Evolutionary conservation across 2,888 invertebrate species (phyloP).

Genomic region (Lacanobia oleracea): DNA sequence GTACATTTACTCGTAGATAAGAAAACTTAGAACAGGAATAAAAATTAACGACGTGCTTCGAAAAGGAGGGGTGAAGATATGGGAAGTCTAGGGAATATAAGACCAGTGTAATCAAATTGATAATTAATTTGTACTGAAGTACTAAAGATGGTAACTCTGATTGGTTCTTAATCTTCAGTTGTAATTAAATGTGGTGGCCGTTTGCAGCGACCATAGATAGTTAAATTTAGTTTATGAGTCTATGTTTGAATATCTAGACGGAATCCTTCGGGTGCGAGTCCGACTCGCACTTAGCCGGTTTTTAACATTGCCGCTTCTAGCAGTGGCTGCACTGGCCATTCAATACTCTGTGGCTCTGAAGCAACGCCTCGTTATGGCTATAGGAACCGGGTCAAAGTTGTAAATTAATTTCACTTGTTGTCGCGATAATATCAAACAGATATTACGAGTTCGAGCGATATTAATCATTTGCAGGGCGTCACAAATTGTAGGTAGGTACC

Average conservation of each 20-base stretch:
- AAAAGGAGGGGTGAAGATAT: not conserved
- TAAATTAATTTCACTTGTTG: slow-evolving; percentile 17
- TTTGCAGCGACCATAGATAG: not conserved
- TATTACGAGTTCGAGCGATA: slow-evolving; percentile 10
- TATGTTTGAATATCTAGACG: not conserved
- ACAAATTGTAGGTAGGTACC: slow-evolving; percentile 24
- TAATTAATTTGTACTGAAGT: slow-evolving; percentile 9
- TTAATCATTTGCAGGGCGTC: slow-evolving; percentile 28
- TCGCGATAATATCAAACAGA: slow-evolving; percentile 3
- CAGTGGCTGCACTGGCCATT: not conserved
- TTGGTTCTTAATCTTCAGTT: not conserved
- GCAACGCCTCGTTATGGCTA: not conserved
- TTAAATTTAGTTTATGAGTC: not conserved
- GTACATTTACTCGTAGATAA: slow-evolving; percentile 5
- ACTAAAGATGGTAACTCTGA: not conserved
- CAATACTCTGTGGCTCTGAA: not conserved
- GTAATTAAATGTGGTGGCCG: not conserved
- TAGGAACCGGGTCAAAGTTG: not conserved
- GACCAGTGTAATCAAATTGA: slow-evolving; percentile 13
- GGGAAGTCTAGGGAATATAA: not conserved
- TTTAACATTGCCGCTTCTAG: no score
- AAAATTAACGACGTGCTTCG: slow-evolving; percentile 14
- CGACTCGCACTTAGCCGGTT: no score
- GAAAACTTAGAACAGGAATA: not conserved
- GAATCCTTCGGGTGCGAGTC: no score